A percentile compares a stretch with the other conserved stretches of the same genome.
phyloP scores from a whole-genome alignment of 2,888 invertebrate genomes.

The Thelaira solivaga region DNA sequence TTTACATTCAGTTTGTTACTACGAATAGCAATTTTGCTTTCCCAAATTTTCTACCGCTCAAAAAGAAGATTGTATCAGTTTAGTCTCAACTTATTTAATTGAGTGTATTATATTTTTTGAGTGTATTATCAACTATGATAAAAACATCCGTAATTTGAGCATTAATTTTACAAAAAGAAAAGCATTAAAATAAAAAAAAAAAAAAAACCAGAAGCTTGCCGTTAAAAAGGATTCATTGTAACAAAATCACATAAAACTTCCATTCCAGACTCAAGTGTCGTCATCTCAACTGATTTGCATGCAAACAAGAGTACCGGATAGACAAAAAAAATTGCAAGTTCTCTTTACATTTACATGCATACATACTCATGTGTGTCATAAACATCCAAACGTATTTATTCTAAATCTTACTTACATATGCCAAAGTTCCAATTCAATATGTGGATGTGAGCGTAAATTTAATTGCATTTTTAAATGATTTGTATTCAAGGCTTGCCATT shows the following conservation, averaged over 20 bases:
- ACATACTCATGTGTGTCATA: background rate
- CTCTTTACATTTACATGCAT: background rate
- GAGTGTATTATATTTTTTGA: background rate
- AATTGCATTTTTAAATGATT: background rate
- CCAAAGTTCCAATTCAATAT: constrained; percentile 2
- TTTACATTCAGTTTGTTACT: no score
- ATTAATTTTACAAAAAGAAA: constrained; percentile 14
- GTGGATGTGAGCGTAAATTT: constrained; percentile 14
- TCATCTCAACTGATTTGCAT: constrained; percentile 17
- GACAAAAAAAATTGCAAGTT: background rate
- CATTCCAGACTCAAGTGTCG: constrained; percentile 51
- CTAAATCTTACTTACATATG: no score
- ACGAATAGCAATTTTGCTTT: no score
- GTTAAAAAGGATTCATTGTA: constrained; percentile 47
- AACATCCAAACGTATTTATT: no score
- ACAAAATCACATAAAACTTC: constrained; percentile 12
- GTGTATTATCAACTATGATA: background rate
- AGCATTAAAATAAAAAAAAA: background rate
- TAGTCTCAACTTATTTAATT: no score
- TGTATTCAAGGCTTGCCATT: no score
- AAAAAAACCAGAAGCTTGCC: background rate
- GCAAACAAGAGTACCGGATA: background rate
- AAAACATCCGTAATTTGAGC: background rate
- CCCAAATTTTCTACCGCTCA: no score
- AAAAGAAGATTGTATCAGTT: no score